Percentiles rank a stretch among this genome's conserved stretches.
phyloP scores from a whole-genome alignment of 2,888 invertebrate genomes.

The Atrina japonica region DNA sequence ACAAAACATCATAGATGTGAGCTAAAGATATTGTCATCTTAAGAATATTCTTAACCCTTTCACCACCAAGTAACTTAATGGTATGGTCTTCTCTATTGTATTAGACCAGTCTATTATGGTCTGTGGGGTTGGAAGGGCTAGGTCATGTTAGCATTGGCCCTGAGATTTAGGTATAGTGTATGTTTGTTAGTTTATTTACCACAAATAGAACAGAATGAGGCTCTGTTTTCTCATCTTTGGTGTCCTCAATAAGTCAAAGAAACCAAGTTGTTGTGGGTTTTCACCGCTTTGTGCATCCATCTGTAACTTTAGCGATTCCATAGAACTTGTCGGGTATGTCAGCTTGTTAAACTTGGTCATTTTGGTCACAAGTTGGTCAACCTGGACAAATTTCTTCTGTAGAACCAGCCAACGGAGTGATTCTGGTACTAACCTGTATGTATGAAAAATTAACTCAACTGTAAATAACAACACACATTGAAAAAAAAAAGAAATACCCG shows the following conservation, averaged over 20 bases:
- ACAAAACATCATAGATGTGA: too few species aligned
- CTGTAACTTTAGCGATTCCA: conserved; percentile 56
- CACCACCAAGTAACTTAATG: too few species aligned
- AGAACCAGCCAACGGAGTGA: conserved; percentile 75
- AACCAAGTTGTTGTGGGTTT: conserved; percentile 42
- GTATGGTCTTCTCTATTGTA: too few species aligned
- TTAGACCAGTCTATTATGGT: too few species aligned
- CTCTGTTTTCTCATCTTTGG: conserved; percentile 70
- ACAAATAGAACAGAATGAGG: conserved; percentile 74
- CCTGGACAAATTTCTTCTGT: conserved; percentile 58
- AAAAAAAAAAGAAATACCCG: too few species aligned
- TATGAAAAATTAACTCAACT: not conserved
- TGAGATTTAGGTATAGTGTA: too few species aligned
- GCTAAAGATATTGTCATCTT: too few species aligned
- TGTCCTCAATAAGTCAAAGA: conserved; percentile 70
- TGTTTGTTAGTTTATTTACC: conserved; percentile 67
- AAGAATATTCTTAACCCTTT: too few species aligned
- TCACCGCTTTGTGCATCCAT: conserved; percentile 38
- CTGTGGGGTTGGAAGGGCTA: too few species aligned
- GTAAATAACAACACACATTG: not conserved
- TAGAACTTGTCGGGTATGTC: conserved; percentile 54
- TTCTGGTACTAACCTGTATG: conserved; percentile 72
- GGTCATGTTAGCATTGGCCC: too few species aligned
- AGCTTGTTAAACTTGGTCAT: conserved; percentile 65
- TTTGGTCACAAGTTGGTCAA: conserved; percentile 57